Evolutionary conservation across 2,888 invertebrate species (phyloP).

Genomic region (Argyresthia goedartella): DNA sequence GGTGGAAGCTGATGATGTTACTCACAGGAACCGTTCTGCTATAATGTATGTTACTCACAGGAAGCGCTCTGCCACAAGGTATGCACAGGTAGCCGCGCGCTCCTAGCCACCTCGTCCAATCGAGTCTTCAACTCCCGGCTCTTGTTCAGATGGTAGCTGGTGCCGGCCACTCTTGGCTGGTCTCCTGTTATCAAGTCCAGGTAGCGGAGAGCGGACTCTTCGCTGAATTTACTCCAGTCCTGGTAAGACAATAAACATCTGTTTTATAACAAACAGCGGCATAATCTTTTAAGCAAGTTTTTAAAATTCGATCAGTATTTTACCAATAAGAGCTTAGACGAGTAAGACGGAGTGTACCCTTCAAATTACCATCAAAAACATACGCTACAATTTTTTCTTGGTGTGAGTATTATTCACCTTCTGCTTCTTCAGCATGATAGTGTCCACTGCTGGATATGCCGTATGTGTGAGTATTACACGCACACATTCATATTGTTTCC

Average conservation of each 20-base stretch:
- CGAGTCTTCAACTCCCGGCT: conserved; percentile 35
- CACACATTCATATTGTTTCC: no score
- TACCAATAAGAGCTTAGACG: no score
- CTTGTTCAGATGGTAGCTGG: conserved; percentile 36
- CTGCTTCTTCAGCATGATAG: no score
- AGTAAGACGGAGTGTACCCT: no score
- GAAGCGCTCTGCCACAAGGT: conserved; percentile 40
- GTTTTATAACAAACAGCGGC: not conserved
- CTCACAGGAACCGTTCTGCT: conserved; percentile 25
- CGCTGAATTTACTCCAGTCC: conserved; percentile 40
- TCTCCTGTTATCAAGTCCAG: conserved; percentile 34
- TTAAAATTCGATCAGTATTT: no score
- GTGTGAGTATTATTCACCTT: no score
- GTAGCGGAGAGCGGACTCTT: conserved; percentile 36
- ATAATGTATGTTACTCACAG: conserved; percentile 24
- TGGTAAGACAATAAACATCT: conserved; percentile 12
- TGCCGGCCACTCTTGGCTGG: conserved; percentile 43
- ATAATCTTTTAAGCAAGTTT: no score
- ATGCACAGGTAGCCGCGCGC: conserved; percentile 23
- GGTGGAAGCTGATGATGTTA: no score
- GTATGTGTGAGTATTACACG: no score
- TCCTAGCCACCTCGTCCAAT: conserved; percentile 29
- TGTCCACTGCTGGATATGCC: no score
- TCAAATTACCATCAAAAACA: no score
- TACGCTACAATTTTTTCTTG: no score